Percentiles rank a stretch among this genome's conserved stretches.
phyloP scores from a whole-genome alignment of 2,113 vertebrate genomes.

The Tretioscincus oriximinensis region DNA sequence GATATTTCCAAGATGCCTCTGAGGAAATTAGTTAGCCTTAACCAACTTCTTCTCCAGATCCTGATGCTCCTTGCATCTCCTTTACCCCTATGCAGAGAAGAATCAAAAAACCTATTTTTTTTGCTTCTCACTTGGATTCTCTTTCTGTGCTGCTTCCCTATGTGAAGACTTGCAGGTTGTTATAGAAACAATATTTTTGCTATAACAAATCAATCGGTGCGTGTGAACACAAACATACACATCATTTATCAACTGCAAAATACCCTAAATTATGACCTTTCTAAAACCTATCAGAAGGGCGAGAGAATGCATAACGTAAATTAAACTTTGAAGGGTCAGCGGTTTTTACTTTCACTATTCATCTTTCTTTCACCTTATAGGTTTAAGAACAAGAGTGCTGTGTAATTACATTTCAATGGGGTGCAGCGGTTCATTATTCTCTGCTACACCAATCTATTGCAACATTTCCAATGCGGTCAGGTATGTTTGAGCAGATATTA shows the following conservation, averaged over 20 bases:
- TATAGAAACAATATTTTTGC: slow-evolving; percentile 87
- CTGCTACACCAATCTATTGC: slow-evolving; percentile 85
- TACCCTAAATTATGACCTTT: slow-evolving; percentile 99
- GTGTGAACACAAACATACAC: slow-evolving; percentile 90
- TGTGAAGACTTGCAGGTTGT: slow-evolving; percentile 84
- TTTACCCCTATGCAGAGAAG: slow-evolving; percentile 30
- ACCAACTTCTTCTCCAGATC: background rate
- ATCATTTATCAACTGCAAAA: slow-evolving; percentile 98
- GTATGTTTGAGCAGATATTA: slow-evolving; percentile 79
- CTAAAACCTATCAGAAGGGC: slow-evolving; percentile 90
- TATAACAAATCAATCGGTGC: slow-evolving; percentile 93
- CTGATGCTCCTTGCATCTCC: slow-evolving; percentile 12
- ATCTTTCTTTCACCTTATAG: slow-evolving; percentile 94
- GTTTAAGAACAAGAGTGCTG: slow-evolving; percentile 92
- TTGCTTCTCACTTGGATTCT: slow-evolving; percentile 68
- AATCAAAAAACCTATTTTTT: slow-evolving; percentile 61
- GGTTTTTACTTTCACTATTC: slow-evolving; percentile 97
- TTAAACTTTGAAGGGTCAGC: slow-evolving; percentile 99
- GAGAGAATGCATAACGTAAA: slow-evolving; percentile 93
- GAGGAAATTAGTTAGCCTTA: slow-evolving; percentile 26
- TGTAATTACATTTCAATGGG: slow-evolving; percentile 98
- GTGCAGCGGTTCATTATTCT: slow-evolving; percentile 96
- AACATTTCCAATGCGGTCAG: slow-evolving; percentile 91
- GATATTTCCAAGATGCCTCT: background rate
- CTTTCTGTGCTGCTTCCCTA: slow-evolving; percentile 82